Percentiles rank a stretch among this genome's conserved stretches.
phyloP scores from a whole-genome alignment of 2,888 invertebrate genomes.

The Hirtodrosophila trivittata region DNA sequence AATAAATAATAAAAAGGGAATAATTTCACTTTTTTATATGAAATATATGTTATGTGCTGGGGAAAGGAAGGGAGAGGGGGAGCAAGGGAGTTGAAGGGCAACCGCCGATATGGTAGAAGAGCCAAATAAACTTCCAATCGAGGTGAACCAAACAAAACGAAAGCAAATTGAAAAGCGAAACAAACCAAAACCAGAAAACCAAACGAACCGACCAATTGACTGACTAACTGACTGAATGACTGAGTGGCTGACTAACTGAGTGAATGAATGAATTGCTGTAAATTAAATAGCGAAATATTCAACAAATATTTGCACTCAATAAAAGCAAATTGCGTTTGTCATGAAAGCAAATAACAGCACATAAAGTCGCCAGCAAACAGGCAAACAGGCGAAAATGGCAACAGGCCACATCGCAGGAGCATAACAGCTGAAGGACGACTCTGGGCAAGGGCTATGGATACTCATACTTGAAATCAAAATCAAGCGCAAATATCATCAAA shows the following conservation, averaged over 20 bases:
- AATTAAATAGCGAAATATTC: slow-evolving; percentile 53
- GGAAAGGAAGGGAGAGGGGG: no score
- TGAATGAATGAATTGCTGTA: slow-evolving; percentile 24
- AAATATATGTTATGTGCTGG: no score
- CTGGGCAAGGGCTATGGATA: slow-evolving; percentile 8
- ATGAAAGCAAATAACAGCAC: slow-evolving; percentile 51
- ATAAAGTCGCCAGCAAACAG: slow-evolving; percentile 51
- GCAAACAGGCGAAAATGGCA: slow-evolving; percentile 22
- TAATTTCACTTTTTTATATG: neutral
- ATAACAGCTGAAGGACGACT: slow-evolving; percentile 4
- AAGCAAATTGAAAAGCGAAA: neutral
- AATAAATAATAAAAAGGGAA: slow-evolving; percentile 29
- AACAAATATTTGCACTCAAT: slow-evolving; percentile 71
- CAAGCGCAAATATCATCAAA: slow-evolving; percentile 56
- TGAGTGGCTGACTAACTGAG: slow-evolving; percentile 19
- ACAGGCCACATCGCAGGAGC: slow-evolving; percentile 16
- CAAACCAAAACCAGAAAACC: slow-evolving; percentile 5
- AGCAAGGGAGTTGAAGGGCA: slow-evolving; percentile 12
- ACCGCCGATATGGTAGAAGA: neutral
- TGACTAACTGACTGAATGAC: slow-evolving; percentile 17
- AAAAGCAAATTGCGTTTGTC: slow-evolving; percentile 67
- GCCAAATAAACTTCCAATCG: neutral
- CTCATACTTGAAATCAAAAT: slow-evolving; percentile 7
- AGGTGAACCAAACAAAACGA: no score
- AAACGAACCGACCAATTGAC: slow-evolving; percentile 28